Evolutionary conservation across 2,797 vertebrate species (phyloP), one percentile per base, ranked within the genome.

Genomic region (Scarus forsteni): DNA sequence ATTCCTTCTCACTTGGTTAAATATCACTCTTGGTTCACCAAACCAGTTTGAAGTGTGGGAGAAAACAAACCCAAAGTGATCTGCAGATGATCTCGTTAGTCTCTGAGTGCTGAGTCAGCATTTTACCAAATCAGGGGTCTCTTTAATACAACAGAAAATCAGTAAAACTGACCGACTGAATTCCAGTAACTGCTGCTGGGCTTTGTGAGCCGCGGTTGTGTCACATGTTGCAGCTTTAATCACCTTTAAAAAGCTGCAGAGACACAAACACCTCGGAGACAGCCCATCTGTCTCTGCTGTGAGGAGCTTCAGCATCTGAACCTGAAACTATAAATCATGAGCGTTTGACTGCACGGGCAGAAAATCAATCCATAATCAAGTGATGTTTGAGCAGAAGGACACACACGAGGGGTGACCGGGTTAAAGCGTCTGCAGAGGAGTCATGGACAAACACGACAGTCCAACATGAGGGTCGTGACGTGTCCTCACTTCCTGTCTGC

Each of bases 141-240:
- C 34, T 51, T n/a, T 42, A 56, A 51, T 51, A 6, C 50, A 51
- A 65, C 45, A 14, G 1, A 6, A 45, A 57, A 62, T 64, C 10
- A 3, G 34, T 70, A 10, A 8, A 39, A 66, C 14, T 50, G 61
- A 62, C 12, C 36, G 10, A 62, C 16, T 53, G 15, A 58, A 57
- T 57, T 52, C 8, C 5, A 14, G 42, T 50, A 16, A 64, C 27
- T 38, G 38, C 35, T 0, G 27, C 13, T 11, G n/a, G 34, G 60
- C 56, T 19, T 13, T 56, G 1, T 38, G 45, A 45, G 61, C 38
- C 45, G 64, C 34, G 54, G 55, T 36, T 1, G 12, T 5, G 19
- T 58, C 60, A 43, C 34, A 44, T 14, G 43, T 55, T 50, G 15
- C 58, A 50, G 13, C 38, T 65, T 42, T 46, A 60, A 66, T 64